Percentiles rank a stretch among this genome's conserved stretches.
phyloP scores from a whole-genome alignment of 1,140 invertebrate species.

The Agrypnia vestita region DNA sequence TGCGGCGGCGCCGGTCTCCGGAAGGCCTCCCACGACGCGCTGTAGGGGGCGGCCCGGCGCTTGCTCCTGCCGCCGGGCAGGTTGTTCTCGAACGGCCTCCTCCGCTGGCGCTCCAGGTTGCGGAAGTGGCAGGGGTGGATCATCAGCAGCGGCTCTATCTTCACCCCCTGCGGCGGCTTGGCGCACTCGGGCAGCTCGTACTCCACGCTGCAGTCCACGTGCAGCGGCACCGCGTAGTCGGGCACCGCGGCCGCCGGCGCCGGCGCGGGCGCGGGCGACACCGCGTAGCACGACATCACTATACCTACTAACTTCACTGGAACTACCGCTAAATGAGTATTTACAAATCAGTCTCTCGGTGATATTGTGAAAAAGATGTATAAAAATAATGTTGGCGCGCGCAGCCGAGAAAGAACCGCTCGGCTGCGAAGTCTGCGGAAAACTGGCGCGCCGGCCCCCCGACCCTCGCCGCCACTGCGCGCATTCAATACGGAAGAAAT shows the following conservation, averaged over 20 bases:
- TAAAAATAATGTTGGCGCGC: slow-evolving; percentile 44
- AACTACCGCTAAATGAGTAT: slow-evolving; percentile 45
- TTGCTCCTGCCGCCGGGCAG: slow-evolving; percentile 67
- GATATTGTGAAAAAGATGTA: slow-evolving; percentile 51
- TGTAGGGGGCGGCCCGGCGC: slow-evolving; percentile 47
- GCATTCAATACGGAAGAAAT: background rate
- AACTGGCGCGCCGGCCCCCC: slow-evolving; percentile 33
- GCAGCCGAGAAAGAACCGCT: slow-evolving; percentile 41
- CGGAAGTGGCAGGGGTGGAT: slow-evolving; percentile 84
- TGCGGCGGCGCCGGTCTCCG: slow-evolving; percentile 36
- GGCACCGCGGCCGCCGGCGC: slow-evolving; percentile 63
- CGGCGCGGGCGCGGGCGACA: slow-evolving; percentile 27
- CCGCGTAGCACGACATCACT: slow-evolving; percentile 48
- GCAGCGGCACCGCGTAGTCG: slow-evolving; percentile 81
- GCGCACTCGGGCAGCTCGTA: slow-evolving; percentile 84
- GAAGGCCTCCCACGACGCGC: slow-evolving; percentile 32
- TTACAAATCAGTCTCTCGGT: slow-evolving; percentile 54
- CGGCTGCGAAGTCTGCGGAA: slow-evolving; percentile 48
- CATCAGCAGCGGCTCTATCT: slow-evolving; percentile 81
- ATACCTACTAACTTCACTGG: slow-evolving; percentile 35
- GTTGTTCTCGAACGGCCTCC: slow-evolving; percentile 81
- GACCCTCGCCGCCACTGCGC: background rate
- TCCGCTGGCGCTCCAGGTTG: slow-evolving; percentile 78
- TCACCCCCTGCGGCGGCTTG: slow-evolving; percentile 79
- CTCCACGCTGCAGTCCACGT: slow-evolving; percentile 85